phyloP scores from a whole-genome alignment of 2,797 vertebrate species.

The Diglossa cyanea region DNA sequence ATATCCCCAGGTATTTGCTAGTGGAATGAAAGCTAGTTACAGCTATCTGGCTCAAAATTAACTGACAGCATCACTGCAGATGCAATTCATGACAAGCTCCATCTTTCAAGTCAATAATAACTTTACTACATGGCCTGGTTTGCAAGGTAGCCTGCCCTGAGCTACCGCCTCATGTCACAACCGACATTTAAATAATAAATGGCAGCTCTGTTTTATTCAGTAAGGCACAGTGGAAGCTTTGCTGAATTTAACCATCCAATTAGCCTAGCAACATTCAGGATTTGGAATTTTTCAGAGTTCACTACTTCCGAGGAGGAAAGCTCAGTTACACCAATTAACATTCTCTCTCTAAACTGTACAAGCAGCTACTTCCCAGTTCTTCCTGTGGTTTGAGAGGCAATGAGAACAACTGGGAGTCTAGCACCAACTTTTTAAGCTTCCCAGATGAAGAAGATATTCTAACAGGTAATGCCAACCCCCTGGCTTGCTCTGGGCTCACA shows the following conservation, averaged over 20 bases:
- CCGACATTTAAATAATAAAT: slow-evolving; percentile 36
- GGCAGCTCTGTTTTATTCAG: not conserved
- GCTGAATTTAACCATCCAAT: slow-evolving; percentile 55
- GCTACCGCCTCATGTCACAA: not conserved
- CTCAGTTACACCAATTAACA: slow-evolving; percentile 6
- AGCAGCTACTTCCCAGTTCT: not conserved
- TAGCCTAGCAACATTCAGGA: slow-evolving; percentile 13
- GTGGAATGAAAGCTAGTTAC: slow-evolving; percentile 9
- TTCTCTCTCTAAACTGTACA: not conserved
- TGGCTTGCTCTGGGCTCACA: not conserved
- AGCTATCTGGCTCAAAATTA: slow-evolving; percentile 40
- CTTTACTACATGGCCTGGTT: not conserved
- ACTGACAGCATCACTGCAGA: slow-evolving; percentile 13
- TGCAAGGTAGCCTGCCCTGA: slow-evolving; percentile 2
- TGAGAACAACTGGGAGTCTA: not conserved
- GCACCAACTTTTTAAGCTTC: not conserved
- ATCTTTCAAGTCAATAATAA: slow-evolving; percentile 34
- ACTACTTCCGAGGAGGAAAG: not conserved
- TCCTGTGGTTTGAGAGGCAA: not conserved
- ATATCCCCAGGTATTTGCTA: slow-evolving; percentile 26
- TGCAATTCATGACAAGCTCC: slow-evolving; percentile 6
- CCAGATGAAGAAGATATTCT: not conserved
- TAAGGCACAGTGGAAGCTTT: not conserved
- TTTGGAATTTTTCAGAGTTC: slow-evolving; percentile 17
- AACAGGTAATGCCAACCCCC: not conserved